Evolutionary conservation across 2,797 vertebrate species (phyloP).

Genomic region (Dryobates pubescens): DNA sequence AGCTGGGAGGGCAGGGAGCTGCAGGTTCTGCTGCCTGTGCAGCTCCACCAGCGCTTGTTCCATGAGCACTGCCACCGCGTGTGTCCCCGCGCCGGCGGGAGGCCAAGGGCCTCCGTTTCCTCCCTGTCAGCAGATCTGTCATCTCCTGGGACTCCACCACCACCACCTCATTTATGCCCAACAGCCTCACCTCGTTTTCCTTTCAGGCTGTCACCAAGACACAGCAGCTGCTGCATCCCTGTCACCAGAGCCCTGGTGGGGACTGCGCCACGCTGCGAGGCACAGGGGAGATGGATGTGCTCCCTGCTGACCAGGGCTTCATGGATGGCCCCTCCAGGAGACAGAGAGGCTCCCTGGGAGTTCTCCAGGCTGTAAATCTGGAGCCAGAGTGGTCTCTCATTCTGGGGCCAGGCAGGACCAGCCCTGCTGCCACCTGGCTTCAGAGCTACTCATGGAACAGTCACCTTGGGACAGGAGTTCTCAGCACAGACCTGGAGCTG

Average conservation of each 20-base stretch:
- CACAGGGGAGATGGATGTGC: constrained; percentile 15
- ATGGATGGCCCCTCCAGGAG: constrained; percentile 28
- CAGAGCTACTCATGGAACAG: not conserved
- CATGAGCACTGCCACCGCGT: accelerated
- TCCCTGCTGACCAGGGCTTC: constrained; percentile 19
- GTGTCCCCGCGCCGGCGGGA: accelerated
- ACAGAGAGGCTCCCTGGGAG: constrained; percentile 4
- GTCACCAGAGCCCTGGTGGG: not conserved
- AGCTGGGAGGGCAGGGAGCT: not conserved
- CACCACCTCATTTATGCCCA: not conserved
- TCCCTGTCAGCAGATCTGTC: not conserved
- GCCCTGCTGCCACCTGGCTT: not conserved
- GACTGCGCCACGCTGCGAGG: not conserved
- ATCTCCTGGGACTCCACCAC: not conserved
- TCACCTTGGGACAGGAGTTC: not conserved
- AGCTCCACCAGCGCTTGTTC: accelerated
- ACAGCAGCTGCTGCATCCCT: not conserved
- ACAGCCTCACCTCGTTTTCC: constrained; percentile 14
- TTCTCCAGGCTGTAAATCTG: not conserved
- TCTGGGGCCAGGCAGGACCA: not conserved
- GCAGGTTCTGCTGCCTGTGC: not conserved
- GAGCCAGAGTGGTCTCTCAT: not conserved
- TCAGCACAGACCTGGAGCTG: no score
- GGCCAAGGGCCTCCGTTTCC: accelerated
- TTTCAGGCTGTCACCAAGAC: not conserved